Evolutionary conservation across 2,888 invertebrate genomes (phyloP).

Genomic region (Coenonympha glycerion): DNA sequence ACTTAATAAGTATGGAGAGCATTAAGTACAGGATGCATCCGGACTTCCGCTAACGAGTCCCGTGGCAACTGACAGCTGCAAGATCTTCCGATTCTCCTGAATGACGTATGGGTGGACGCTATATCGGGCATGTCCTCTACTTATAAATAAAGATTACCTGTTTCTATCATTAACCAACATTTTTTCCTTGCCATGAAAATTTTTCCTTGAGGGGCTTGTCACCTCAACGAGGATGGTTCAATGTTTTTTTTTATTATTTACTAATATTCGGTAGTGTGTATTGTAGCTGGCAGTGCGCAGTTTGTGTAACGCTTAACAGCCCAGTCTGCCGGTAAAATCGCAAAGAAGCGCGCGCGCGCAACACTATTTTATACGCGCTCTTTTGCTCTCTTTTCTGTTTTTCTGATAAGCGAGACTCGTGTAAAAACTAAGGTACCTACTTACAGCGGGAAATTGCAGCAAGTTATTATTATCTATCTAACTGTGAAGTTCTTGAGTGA

Average conservation of each 20-base stretch:
- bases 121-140: too few species aligned
- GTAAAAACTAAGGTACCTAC: neutral
- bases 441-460: neutral
- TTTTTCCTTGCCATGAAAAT: too few species aligned
- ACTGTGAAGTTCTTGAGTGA: neutral
- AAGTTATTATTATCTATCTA: neutral
- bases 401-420: neutral
- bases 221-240: neutral
- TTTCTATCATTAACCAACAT: too few species aligned
- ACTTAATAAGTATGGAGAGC: too few species aligned
- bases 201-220: too few species aligned
- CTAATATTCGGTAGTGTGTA: conserved; percentile 11
- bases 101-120: too few species aligned
- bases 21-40: too few species aligned
- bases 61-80: too few species aligned
- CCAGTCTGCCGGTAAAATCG: conserved; percentile 12
- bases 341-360: conserved; percentile 21
- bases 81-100: too few species aligned
- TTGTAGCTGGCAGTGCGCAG: neutral
- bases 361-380: neutral
- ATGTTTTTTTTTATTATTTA: neutral
- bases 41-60: too few species aligned
- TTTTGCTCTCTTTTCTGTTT: neutral
- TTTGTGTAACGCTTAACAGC: neutral
- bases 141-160: too few species aligned